A percentile compares a stretch with the other conserved stretches of the same genome.
Evolutionary conservation across 2,888 invertebrate species (phyloP).

Genomic region (Eulithis prunata): DNA sequence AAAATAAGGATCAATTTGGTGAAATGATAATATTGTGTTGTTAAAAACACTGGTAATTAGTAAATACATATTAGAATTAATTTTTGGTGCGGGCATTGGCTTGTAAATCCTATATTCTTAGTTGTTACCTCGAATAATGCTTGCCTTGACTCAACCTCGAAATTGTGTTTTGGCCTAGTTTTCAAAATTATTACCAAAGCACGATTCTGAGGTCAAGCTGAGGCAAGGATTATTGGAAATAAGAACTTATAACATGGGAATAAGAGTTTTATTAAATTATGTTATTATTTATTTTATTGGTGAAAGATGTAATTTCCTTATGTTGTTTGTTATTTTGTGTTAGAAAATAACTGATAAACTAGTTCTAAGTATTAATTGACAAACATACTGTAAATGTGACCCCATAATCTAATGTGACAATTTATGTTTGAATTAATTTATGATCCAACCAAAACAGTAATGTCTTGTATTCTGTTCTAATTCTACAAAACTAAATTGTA

Average conservation of each 20-base stretch:
- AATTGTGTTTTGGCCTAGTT: no score
- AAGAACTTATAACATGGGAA: no score
- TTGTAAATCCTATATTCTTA: no score
- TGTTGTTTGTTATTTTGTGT: constrained; percentile 29
- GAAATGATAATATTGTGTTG: neutral
- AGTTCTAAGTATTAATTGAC: constrained; percentile 16
- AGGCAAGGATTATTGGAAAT: no score
- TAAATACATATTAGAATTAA: constrained; percentile 10
- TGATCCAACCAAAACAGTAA: no score
- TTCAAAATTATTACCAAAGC: no score
- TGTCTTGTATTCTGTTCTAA: no score
- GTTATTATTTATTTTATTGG: constrained; percentile 40
- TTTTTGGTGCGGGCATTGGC: constrained; percentile 26
- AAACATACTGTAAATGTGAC: constrained; percentile 23
- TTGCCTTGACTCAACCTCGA: no score
- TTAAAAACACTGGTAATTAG: neutral
- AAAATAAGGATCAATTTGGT: neutral
- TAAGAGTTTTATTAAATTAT: constrained; percentile 13
- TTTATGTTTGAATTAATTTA: no score
- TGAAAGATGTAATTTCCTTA: constrained; percentile 33
- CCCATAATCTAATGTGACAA: constrained; percentile 8
- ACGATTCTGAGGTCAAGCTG: no score
- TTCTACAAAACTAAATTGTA: no score
- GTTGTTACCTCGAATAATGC: no score
- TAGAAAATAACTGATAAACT: constrained; percentile 28